Conservation (phyloP, 2,113 vertebrate genomes). For the Cyprinodon variegatus region DNA sequence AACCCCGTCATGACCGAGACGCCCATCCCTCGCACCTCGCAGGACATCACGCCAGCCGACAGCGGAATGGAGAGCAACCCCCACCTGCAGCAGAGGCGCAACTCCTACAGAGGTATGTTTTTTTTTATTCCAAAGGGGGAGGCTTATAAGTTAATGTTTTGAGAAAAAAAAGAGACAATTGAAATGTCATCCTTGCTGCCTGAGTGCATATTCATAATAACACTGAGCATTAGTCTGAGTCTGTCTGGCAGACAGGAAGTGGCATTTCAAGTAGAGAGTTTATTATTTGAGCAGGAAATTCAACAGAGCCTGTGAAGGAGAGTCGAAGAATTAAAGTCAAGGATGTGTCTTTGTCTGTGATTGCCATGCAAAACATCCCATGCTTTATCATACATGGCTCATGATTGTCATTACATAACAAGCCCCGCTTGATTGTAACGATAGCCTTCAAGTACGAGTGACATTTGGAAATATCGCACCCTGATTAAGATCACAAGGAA, state of each 20-base stretch:
- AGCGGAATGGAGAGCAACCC: conserved; percentile 88
- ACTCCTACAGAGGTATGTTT: conserved; percentile 93
- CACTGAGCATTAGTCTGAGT: conserved; percentile 28
- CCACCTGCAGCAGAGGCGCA: conserved; percentile 90
- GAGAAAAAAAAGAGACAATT: conserved; percentile 34
- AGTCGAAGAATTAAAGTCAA: conserved; percentile 4
- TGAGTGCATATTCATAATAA: conserved; percentile 31
- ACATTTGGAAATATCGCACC: conserved; percentile 18
- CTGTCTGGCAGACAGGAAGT: conserved; percentile 21
- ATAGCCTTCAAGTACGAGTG: background rate
- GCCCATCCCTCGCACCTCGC: conserved; percentile 93
- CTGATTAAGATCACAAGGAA: conserved; percentile 1
- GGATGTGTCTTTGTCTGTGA: conserved; percentile 26
- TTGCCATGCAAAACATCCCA: conserved; percentile 66
- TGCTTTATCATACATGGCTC: conserved; percentile 56
- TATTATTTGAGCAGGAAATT: conserved; percentile 19
- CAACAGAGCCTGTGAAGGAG: background rate
- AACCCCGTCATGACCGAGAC: conserved; percentile 98
- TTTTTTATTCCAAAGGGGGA: background rate
- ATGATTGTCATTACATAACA: conserved; percentile 31
- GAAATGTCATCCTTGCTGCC: conserved; percentile 18
- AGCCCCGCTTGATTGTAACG: background rate
- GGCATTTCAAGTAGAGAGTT: conserved; percentile 21
- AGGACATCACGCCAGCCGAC: conserved; percentile 94
- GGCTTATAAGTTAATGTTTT: conserved; percentile 19